A percentile compares a stretch with the other conserved stretches of the same genome.
These are phyloP conservation scores for Eupithecia centaureata DNA, from an alignment of 2,888 invertebrate species.

Conservation along the genomic window DNA sequence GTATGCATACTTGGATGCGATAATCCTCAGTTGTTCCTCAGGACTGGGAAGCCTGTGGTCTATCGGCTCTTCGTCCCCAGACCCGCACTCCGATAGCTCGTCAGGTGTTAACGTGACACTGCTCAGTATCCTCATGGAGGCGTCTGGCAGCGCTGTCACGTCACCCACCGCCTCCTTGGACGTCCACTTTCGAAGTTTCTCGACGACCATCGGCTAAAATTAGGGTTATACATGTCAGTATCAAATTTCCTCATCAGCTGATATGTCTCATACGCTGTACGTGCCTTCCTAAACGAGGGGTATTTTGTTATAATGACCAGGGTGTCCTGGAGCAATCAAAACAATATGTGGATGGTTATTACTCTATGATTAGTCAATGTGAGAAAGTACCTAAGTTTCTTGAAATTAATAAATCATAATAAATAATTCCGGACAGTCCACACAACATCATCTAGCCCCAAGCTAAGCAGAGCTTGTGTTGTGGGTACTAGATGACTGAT, in stretches of 20 bases:
- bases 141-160: conserved; percentile 91
- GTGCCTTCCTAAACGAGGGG: too few relatives aligned
- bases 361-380: not conserved
- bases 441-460: too few relatives aligned
- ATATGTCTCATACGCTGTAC: too few relatives aligned
- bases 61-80: conserved; percentile 88
- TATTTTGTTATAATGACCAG: too few relatives aligned
- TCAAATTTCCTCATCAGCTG: not conserved
- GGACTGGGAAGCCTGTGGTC: conserved; percentile 95
- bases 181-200: conserved; percentile 92
- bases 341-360: not conserved
- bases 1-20: conserved; percentile 89
- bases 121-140: conserved; percentile 88
- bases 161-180: conserved; percentile 92
- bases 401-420: too few relatives aligned
- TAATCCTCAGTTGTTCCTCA: conserved; percentile 92
- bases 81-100: conserved; percentile 81
- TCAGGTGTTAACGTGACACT: conserved; percentile 78
- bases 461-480: too few relatives aligned
- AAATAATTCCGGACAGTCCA: too few relatives aligned
- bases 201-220: conserved; percentile 90
- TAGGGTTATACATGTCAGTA: not conserved
- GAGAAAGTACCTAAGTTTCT: not conserved
- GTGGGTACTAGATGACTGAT: too few relatives aligned
- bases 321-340: not conserved